phyloP scores from a whole-genome alignment of 2,888 invertebrate species.

The Chydorus sphaericus region DNA sequence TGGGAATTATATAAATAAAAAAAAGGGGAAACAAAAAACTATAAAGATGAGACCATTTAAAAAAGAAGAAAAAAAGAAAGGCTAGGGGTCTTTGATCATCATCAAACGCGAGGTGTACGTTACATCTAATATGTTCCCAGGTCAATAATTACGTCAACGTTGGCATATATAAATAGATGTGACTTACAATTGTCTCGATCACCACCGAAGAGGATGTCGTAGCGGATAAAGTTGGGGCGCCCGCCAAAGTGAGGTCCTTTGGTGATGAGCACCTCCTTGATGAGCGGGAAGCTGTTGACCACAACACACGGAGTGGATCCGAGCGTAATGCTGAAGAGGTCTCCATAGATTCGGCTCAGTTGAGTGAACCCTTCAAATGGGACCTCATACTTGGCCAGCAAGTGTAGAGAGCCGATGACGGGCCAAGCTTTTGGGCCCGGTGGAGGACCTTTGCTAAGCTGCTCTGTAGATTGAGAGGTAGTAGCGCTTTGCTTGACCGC shows the following conservation, averaged over 20 bases:
- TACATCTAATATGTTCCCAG: no score
- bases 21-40: no score
- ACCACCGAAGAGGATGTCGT: constrained; percentile 66
- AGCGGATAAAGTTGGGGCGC: constrained; percentile 63
- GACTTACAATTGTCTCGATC: constrained; percentile 74
- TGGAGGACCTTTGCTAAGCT: constrained; percentile 25
- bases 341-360: constrained; percentile 52
- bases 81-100: no score
- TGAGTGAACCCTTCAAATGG: constrained; percentile 58
- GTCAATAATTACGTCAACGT: neutral
- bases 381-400: constrained; percentile 41
- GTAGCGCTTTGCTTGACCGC: no score
- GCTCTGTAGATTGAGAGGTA: no score
- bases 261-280: constrained; percentile 58
- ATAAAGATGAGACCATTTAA: neutral
- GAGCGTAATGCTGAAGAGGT: constrained; percentile 51
- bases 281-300: constrained; percentile 53
- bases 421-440: constrained; percentile 55
- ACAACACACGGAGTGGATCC: constrained; percentile 54
- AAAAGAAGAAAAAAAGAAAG: neutral
- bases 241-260: constrained; percentile 71
- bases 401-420: constrained; percentile 52
- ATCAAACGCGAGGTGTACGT: no score
- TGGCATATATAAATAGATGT: neutral
- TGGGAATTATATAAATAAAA: no score